These are phyloP conservation scores for Drosophila setifemur DNA, from an alignment of 1,140 invertebrate species.

Conservation along the genomic window DNA sequence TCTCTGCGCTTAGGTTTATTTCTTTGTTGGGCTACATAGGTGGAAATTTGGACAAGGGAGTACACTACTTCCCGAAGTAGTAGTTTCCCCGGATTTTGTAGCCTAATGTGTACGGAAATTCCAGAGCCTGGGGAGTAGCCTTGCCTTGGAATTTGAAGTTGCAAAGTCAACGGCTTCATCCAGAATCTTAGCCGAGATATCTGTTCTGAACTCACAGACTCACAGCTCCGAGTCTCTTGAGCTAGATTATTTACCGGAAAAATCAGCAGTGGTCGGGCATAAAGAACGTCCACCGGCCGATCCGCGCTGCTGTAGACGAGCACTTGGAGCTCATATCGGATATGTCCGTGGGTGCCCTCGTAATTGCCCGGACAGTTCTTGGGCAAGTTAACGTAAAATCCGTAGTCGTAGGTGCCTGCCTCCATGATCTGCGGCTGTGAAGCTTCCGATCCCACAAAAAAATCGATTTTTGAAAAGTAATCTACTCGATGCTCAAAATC, in stretches of 20 bases:
- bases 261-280: slow-evolving; percentile 86
- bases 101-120: slow-evolving; percentile 60
- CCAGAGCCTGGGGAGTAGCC: slow-evolving; percentile 63
- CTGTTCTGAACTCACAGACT: slow-evolving; percentile 38
- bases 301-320: slow-evolving; percentile 85
- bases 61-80: slow-evolving; percentile 82
- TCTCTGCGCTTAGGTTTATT: slow-evolving; percentile 47
- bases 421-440: slow-evolving; percentile 56
- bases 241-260: slow-evolving; percentile 85
- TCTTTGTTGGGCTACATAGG: slow-evolving; percentile 37
- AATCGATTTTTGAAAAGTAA: slow-evolving; percentile 72
- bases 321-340: slow-evolving; percentile 87
- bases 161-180: slow-evolving; percentile 54
- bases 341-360: slow-evolving; percentile 87
- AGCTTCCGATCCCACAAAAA: slow-evolving; percentile 72
- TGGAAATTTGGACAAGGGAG: slow-evolving; percentile 75
- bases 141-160: slow-evolving; percentile 53
- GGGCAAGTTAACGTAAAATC: slow-evolving; percentile 85
- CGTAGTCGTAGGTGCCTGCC: slow-evolving; percentile 84
- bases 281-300: slow-evolving; percentile 86
- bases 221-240: slow-evolving; percentile 62
- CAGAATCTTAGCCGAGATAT: slow-evolving; percentile 55
- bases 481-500: slow-evolving; percentile 59
- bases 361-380: slow-evolving; percentile 86
- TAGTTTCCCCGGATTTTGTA: slow-evolving; percentile 76